Percentiles rank a stretch among this genome's conserved stretches.
These are phyloP conservation scores for Campylomormyrus numenius DNA, from an alignment of 2,113 vertebrate species.

Conservation along the genomic window DNA sequence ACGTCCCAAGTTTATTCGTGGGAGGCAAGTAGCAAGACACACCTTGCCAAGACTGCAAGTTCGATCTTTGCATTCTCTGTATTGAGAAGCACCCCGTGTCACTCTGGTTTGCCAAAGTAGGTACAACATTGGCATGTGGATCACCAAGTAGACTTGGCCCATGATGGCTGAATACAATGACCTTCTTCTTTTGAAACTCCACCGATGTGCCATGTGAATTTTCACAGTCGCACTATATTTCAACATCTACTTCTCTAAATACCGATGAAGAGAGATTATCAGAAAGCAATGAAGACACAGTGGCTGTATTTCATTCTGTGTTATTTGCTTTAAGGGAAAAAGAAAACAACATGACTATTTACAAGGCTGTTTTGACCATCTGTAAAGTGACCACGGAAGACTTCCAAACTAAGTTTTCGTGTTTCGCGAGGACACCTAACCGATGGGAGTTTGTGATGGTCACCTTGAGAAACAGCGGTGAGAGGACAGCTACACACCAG, in stretches of 20 bases:
- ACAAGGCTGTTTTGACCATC: constrained; percentile 40
- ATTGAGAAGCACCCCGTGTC: neutral
- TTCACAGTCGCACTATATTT: neutral
- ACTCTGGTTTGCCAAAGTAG: neutral
- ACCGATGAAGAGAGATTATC: neutral
- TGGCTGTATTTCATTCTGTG: neutral
- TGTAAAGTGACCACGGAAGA: constrained; percentile 37
- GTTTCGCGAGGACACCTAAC: accelerated
- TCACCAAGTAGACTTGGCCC: neutral
- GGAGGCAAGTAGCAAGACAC: neutral
- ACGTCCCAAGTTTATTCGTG: neutral
- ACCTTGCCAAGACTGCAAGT: neutral
- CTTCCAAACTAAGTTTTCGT: constrained; percentile 38
- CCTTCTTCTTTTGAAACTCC: neutral
- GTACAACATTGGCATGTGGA: neutral
- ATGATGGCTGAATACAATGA: neutral
- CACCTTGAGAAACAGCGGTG: constrained; percentile 36
- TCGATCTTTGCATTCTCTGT: neutral
- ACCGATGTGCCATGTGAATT: neutral
- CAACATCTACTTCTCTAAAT: neutral
- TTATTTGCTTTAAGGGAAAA: constrained; percentile 5
- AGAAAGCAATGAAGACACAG: neutral
- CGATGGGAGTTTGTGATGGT: neutral
- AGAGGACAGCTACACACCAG: neutral
- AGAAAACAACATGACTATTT: neutral